Conservation (phyloP, 2,797 vertebrate species). For the Tragelaphus eurycerus region DNA sequence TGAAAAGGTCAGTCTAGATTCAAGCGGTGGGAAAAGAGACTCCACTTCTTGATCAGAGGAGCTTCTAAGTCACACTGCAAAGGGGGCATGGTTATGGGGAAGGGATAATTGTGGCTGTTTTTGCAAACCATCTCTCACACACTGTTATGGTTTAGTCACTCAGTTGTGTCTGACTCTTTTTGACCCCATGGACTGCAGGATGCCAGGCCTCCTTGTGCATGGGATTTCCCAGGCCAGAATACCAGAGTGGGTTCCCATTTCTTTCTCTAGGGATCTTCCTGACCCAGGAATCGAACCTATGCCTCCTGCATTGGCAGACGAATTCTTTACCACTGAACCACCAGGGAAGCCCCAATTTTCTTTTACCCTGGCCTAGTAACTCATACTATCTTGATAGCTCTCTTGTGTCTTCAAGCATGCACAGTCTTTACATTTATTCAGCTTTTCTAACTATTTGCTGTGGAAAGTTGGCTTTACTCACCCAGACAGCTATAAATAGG, state of each 20-base stretch:
- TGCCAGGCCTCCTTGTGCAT: background rate
- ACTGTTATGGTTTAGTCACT: background rate
- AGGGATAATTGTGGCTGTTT: background rate
- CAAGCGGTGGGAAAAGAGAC: background rate
- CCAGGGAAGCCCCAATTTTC: background rate
- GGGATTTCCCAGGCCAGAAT: background rate
- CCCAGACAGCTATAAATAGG: background rate
- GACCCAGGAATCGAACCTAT: background rate
- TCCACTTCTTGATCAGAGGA: background rate
- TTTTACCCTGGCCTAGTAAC: background rate
- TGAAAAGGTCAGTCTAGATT: background rate
- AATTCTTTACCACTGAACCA: background rate
- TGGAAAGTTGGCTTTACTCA: background rate
- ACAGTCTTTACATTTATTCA: background rate
- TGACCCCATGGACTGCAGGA: background rate
- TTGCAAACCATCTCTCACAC: background rate
- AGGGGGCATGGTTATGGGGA: background rate
- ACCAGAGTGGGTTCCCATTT: background rate
- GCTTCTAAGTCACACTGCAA: background rate
- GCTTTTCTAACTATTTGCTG: background rate
- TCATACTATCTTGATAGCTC: background rate
- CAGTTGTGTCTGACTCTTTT: background rate
- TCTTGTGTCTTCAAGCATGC: background rate
- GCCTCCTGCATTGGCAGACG: background rate
- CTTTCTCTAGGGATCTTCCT: background rate